phyloP scores from a whole-genome alignment of 2,113 vertebrate species.

The Oreochromis niloticus region DNA sequence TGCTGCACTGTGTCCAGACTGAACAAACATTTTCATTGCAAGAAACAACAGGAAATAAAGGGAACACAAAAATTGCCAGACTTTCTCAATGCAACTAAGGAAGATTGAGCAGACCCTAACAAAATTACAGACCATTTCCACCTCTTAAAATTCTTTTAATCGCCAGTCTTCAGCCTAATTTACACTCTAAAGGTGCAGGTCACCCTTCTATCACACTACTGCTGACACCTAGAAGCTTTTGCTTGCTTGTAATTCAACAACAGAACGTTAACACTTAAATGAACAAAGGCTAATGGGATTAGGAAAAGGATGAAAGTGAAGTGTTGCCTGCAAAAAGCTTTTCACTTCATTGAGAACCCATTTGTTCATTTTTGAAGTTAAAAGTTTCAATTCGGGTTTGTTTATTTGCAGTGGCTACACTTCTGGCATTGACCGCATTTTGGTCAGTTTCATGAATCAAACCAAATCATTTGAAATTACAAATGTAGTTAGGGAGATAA shows the following conservation, averaged over 20 bases:
- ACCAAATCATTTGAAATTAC: neutral
- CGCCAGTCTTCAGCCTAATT: slow-evolving; percentile 4
- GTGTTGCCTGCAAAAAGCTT: neutral
- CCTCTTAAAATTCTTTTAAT: neutral
- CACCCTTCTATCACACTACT: neutral
- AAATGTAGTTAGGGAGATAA: neutral
- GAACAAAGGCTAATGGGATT: neutral
- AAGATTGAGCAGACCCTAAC: neutral
- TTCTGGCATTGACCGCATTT: neutral
- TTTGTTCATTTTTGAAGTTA: neutral
- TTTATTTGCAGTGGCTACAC: neutral
- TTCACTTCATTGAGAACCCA: neutral
- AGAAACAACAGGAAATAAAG: neutral
- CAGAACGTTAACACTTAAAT: slow-evolving; percentile 13
- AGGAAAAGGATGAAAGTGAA: neutral
- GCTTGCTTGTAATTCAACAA: slow-evolving; percentile 22
- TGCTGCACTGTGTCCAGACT: neutral
- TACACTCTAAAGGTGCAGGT: neutral
- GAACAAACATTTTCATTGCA: neutral
- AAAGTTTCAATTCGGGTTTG: neutral
- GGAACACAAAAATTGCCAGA: neutral
- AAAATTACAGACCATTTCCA: slow-evolving; percentile 22
- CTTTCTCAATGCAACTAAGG: neutral
- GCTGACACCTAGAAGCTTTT: slow-evolving; percentile 38
- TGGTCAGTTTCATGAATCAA: neutral